Base-by-base conservation (phyloP, 2,797 vertebrate species). In the Epinephelus malabaricus region DNA sequence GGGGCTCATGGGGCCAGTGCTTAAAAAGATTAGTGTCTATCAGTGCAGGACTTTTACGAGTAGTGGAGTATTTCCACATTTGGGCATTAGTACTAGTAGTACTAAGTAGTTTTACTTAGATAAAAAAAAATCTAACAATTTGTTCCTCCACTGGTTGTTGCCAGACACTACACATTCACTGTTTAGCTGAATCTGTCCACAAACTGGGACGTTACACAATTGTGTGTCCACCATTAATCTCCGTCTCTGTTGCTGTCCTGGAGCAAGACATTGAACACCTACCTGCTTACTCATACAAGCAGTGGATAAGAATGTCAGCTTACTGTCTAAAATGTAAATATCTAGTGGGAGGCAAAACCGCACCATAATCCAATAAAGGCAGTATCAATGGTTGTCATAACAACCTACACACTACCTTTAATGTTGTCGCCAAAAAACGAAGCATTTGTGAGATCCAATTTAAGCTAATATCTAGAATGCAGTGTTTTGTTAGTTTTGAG, bases 271-370 rank as follows among this genome's bases (percentile, higher is more conserved):
- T 13, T 67, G 6, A 68, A 84, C 83, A 81, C 82, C 81, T 75
- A 82, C 80, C 73, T 78, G 80, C 79, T 86, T 51, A 68, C 68
- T 88, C 73, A 86, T 73, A 72, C 66, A 62, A 65, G 58, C 47
- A 60, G 49, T 50, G 69, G 63, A 86, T 82, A 76, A 77, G 84
- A 76, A 68, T 81, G 78, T 86, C 89, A 85, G 84, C 78, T 89
- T 89, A 86, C 78, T 78, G 55, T 79, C 73, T 79, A 60, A 84
- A 50, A 84, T 81, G 61, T 81, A 87, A 88, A 89, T 81, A 75
- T 77, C 69, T 51, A 67, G 83, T 86, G 76, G 78, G 81, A 81
- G 76, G 79, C 25, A 80, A 78, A 80, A 70, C 9, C 6, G 27
- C 51, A 54, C 49, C 69, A 76, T 91, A 86, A 91, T 91, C 84